Evolutionary conservation across 2,113 vertebrate species (phyloP).

Genomic region (Hippoglossus stenolepis): DNA sequence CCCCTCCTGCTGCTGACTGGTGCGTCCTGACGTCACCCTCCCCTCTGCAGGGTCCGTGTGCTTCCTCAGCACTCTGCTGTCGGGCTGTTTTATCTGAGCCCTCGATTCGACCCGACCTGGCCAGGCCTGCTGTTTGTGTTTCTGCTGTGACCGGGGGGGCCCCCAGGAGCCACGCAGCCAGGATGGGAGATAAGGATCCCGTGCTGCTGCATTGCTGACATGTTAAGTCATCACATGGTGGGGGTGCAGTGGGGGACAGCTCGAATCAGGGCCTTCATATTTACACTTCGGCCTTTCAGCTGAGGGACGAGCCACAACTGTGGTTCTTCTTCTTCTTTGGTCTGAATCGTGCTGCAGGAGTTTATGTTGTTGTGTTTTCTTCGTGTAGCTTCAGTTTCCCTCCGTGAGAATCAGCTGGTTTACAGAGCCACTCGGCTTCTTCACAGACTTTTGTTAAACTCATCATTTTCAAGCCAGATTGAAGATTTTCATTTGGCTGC

Average conservation of each 20-base stretch:
- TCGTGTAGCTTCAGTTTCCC: too few species aligned
- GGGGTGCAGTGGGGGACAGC: neutral
- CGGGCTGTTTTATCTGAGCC: slow-evolving; percentile 66
- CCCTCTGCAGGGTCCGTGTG: slow-evolving; percentile 39
- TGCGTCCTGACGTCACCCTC: slow-evolving; percentile 23
- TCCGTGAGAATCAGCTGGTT: too few species aligned
- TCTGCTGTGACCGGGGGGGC: slow-evolving; percentile 10
- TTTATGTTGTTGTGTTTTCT: too few species aligned
- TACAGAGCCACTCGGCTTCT: too few species aligned
- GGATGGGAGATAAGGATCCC: slow-evolving; percentile 69
- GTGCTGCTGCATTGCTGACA: slow-evolving; percentile 41
- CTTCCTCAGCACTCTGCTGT: slow-evolving; percentile 63
- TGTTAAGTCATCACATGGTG: neutral
- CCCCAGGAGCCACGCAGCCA: slow-evolving; percentile 40
- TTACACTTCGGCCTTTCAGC: slow-evolving; percentile 8
- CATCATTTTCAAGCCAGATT: neutral
- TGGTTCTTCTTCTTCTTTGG: too few species aligned
- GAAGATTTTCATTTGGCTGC: neutral
- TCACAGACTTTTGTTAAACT: neutral
- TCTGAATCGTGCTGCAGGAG: too few species aligned
- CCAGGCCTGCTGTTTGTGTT: slow-evolving; percentile 61
- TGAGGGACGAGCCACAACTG: neutral
- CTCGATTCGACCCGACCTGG: slow-evolving; percentile 27
- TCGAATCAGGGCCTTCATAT: slow-evolving; percentile 12
- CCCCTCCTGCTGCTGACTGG: neutral